A percentile compares a stretch with the other conserved stretches of the same genome.
Conservation (phyloP, 2,888 invertebrate genomes). For the Caenorhabditis drosophilae region DNA sequence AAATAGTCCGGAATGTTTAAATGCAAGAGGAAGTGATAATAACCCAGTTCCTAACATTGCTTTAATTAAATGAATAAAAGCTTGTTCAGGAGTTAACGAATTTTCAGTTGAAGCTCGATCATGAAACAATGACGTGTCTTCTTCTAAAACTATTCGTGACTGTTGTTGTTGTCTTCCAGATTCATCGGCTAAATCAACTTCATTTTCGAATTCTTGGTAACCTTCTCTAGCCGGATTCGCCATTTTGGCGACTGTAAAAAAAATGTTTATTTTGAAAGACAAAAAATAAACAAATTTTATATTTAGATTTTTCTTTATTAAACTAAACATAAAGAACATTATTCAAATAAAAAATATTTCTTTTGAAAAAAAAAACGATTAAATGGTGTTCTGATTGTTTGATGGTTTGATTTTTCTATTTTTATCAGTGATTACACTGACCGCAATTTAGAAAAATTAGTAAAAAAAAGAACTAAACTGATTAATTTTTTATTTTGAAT, state of each 20-base stretch:
- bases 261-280: slow-evolving; percentile 1
- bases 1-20: slow-evolving; percentile 85
- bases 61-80: slow-evolving; percentile 77
- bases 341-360: no score
- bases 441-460: no score
- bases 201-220: slow-evolving; percentile 48
- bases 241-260: slow-evolving; percentile 27
- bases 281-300: background rate
- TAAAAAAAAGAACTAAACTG: no score
- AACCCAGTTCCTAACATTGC: slow-evolving; percentile 93
- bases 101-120: slow-evolving; percentile 36
- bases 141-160: slow-evolving; percentile 11
- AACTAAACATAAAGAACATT: no score
- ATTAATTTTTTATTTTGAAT: no score
- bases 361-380: no score
- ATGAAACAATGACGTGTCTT: slow-evolving; percentile 44
- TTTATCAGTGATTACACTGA: no score
- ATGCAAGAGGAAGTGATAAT: slow-evolving; percentile 92
- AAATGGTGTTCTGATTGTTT: no score
- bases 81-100: slow-evolving; percentile 45
- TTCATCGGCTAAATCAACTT: slow-evolving; percentile 31
- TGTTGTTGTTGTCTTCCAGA: background rate
- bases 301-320: no score
- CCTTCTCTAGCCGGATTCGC: slow-evolving; percentile 50
- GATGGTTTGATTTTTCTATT: no score